Conservation (phyloP, 2,888 invertebrate species). For the Drosophila picticornis region DNA sequence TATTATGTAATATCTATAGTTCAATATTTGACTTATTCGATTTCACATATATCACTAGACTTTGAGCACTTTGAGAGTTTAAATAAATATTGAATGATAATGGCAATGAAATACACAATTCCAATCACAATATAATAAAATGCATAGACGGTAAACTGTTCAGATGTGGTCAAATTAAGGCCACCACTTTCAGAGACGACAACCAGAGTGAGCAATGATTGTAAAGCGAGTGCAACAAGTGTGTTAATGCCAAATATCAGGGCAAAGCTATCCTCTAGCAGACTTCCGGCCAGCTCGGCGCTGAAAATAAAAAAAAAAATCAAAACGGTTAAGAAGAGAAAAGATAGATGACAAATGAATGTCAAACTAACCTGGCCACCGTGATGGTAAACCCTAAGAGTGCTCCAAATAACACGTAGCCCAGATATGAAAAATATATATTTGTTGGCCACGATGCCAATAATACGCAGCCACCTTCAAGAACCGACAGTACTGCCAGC, state of each 20-base stretch:
- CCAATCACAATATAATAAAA: constrained; percentile 83
- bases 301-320: constrained; percentile 86
- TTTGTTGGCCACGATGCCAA: constrained; percentile 87
- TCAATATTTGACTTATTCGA: background rate
- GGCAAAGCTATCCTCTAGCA: constrained; percentile 94
- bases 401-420: constrained; percentile 91
- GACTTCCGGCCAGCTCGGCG: constrained; percentile 93
- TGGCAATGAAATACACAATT: constrained; percentile 71
- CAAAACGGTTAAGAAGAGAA: background rate
- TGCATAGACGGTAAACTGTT: constrained; percentile 82
- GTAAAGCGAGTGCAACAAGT: constrained; percentile 91
- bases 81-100: constrained; percentile 62
- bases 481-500: constrained; percentile 86
- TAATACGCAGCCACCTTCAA: constrained; percentile 87
- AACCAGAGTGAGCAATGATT: constrained; percentile 90
- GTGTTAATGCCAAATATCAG: constrained; percentile 96
- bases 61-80: constrained; percentile 2
- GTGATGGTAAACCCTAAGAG: constrained; percentile 89
- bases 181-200: constrained; percentile 80
- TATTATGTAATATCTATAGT: background rate
- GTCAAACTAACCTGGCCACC: constrained; percentile 75
- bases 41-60: background rate
- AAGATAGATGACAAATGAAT: fast-evolving
- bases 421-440: constrained; percentile 90
- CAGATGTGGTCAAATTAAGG: constrained; percentile 71